A percentile compares a stretch with the other conserved stretches of the same genome.
phyloP scores from a whole-genome alignment of 2,888 invertebrate species.

The Chironomus riparius region DNA sequence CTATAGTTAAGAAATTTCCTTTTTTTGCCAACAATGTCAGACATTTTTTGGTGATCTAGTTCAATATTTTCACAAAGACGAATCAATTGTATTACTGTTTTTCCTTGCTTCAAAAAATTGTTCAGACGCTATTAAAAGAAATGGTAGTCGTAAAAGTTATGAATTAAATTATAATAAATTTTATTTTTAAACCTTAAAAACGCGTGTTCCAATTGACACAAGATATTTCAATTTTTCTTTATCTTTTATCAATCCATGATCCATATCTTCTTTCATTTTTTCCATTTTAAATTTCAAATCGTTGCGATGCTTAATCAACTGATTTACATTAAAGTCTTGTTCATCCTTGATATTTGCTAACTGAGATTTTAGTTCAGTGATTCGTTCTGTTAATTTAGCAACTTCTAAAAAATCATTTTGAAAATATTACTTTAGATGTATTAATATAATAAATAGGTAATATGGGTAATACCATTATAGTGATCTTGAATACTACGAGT shows the following conservation, averaged over 20 bases:
- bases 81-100: constrained; percentile 51
- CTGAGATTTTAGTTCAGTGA: constrained; percentile 43
- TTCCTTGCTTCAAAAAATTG: constrained; percentile 48
- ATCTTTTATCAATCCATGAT: constrained; percentile 44
- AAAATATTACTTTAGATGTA: neutral
- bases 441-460: no score
- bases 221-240: constrained; percentile 49
- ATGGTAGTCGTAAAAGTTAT: neutral
- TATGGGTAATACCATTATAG: constrained; percentile 31
- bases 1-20: constrained; percentile 33
- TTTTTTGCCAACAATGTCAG: constrained; percentile 37
- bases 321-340: constrained; percentile 43
- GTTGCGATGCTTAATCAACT: constrained; percentile 44
- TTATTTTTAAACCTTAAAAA: constrained; percentile 43
- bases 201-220: constrained; percentile 52
- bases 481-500: constrained; percentile 38
- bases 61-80: constrained; percentile 60
- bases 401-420: constrained; percentile 33
- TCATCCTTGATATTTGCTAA: constrained; percentile 43
- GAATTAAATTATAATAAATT: no score
- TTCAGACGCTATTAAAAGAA: constrained; percentile 43
- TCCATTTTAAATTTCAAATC: constrained; percentile 44
- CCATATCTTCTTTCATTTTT: constrained; percentile 48
- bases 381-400: constrained; percentile 36
- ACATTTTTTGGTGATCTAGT: constrained; percentile 46